A percentile compares a stretch with the other conserved stretches of the same genome.
phyloP scores from a whole-genome alignment of 2,797 vertebrate species.

The Staurois parvus region DNA sequence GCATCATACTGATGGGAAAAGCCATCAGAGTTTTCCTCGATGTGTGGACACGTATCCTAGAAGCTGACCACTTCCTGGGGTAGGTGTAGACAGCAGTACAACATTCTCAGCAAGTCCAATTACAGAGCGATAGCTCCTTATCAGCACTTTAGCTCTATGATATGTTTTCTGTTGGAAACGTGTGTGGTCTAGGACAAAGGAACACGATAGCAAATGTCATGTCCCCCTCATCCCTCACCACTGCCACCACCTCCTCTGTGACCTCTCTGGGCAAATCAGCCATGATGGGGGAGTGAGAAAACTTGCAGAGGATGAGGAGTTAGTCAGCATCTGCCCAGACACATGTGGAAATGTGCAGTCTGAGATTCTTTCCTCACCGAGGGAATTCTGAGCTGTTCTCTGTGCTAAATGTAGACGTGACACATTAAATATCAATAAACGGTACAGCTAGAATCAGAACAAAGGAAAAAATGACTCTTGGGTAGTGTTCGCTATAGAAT shows the following conservation, averaged over 20 bases:
- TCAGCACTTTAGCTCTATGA: not conserved
- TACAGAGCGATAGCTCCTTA: not conserved
- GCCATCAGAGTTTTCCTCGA: not conserved
- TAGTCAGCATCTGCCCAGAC: conserved; percentile 58
- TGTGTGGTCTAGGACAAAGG: conserved; percentile 29
- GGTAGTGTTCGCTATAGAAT: not conserved
- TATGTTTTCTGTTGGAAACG: not conserved
- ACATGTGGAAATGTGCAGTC: conserved; percentile 44
- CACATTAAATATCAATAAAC: not conserved
- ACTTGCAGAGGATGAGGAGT: conserved; percentile 30
- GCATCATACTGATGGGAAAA: not conserved
- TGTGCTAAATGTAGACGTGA: not conserved
- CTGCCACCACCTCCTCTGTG: conserved; percentile 67
- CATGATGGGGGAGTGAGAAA: conserved; percentile 38
- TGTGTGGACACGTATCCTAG: not conserved
- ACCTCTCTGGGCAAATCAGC: conserved; percentile 64
- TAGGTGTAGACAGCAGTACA: not conserved
- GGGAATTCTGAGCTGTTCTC: conserved; percentile 23
- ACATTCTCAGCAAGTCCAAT: not conserved
- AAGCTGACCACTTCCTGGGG: not conserved
- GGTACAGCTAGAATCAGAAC: not conserved
- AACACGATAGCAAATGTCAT: conserved; percentile 65
- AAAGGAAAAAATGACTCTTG: not conserved
- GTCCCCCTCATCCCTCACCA: conserved; percentile 62
- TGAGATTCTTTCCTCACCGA: conserved; percentile 27